Evolutionary conservation across 2,797 vertebrate genomes (phyloP).

Genomic region (Ctenochaetus hawaiiensis): DNA sequence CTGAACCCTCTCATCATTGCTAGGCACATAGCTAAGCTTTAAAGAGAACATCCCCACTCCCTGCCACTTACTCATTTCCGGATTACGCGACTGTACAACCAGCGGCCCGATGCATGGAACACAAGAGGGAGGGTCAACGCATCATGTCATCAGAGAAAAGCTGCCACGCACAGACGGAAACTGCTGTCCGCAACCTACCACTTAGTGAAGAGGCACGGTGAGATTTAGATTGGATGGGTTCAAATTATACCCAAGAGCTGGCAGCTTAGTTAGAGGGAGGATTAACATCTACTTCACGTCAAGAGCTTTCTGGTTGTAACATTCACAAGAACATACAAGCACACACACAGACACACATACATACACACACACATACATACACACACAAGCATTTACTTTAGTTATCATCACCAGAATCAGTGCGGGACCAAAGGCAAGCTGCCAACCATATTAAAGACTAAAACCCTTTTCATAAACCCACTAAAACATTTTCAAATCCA

Average conservation of each 20-base stretch:
- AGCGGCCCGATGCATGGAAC: constrained; percentile 39
- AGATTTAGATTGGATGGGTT: constrained; percentile 78
- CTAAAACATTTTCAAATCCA: constrained; percentile 52
- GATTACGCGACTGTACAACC: constrained; percentile 68
- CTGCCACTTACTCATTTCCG: constrained; percentile 74
- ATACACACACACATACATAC: constrained; percentile 18
- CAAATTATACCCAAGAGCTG: constrained; percentile 81
- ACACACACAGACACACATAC: constrained; percentile 36
- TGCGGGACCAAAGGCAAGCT: constrained; percentile 41
- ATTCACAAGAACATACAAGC: constrained; percentile 62
- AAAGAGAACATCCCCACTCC: constrained; percentile 74
- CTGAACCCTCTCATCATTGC: constrained; percentile 69
- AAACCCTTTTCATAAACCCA: constrained; percentile 58
- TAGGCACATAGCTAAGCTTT: constrained; percentile 65
- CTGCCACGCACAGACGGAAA: constrained; percentile 71
- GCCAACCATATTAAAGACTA: constrained; percentile 59
- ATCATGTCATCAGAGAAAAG: constrained; percentile 76
- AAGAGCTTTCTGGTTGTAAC: constrained; percentile 72
- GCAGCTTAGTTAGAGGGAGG: constrained; percentile 82
- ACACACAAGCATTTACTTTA: constrained; percentile 56
- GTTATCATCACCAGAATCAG: constrained; percentile 63
- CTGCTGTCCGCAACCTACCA: constrained; percentile 67
- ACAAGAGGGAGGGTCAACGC: constrained; percentile 63
- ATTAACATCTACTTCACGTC: constrained; percentile 82
- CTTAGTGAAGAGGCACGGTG: constrained; percentile 72